Base-by-base conservation (phyloP, 2,113 vertebrate species). In the Psammodynastes pulverulentus region DNA sequence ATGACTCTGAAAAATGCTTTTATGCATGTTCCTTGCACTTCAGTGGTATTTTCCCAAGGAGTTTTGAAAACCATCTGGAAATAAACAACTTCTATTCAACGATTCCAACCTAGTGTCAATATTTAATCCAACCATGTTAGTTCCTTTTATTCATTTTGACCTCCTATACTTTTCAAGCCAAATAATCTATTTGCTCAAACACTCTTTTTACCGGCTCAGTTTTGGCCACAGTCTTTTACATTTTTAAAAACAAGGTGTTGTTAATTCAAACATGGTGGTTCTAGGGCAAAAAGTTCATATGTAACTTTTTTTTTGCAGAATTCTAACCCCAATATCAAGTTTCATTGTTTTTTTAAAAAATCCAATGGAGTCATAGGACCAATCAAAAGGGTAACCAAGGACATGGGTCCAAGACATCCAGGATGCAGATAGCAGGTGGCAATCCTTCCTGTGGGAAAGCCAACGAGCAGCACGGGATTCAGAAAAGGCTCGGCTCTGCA, bases 401-500 rank as follows among this genome's bases (percentile, higher is more conserved):
- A 2, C 72, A n/a, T 34, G 23, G 45, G 12, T 5, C 24, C 86
- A 94, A n/a, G 62, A 0, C 52, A 85, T 34, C 43, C 0, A 34
- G 17, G 86, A 84, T 49, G 19, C 87, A 91, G 9, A 9, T 94
- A 87, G 46, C 93, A 90, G 89, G 8, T 0, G 9, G 34, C 13
- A 86, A 0, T 51, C 86, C 85, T 85, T 56, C 84, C 54, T n/a
- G 87, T 95, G 9, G 90, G 86, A 91, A 58, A 79, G 26, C 23
- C 29, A 10, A 26, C 8, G 46, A 87, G 67, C 0, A 17, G 0
- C 0, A 19, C 26, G 21, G 15, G 4, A 1, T 53, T 98, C 96
- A 98, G 94, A 98, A 98, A 84, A 98, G 98, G 93, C 97, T 98
- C 87, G 97, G 87, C 34, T 98, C 92, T 39, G 97, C 92, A 86